Evolutionary conservation across 2,888 invertebrate species (phyloP), one percentile per base, ranked within the genome.

Genomic region (Horisme vitalbata): DNA sequence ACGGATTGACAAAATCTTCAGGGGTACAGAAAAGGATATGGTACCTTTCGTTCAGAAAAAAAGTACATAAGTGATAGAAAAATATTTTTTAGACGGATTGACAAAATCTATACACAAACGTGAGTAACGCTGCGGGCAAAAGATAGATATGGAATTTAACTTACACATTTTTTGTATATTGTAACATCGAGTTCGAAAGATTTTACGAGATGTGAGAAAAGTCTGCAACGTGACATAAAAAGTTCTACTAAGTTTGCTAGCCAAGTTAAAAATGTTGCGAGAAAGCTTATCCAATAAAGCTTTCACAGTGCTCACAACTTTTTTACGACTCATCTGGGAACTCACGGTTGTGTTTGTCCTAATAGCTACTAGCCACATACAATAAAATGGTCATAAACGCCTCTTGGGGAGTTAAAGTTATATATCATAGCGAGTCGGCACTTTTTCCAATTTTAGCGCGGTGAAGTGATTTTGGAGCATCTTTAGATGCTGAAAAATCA

Each of bases 221-320:
- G 57, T 64, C 50, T 63, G 50, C 26, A 54, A 57, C 33, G 47
- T 47, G 59, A 65, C 57, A 61, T 59, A 67, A 70, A n/a, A 78
- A 75, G 56, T 71, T 56, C 50, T 65, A 54, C 43, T 55, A 60
- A 72, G 63, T 66, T 63, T 59, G 61, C 52, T 63, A 51, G 59
- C 58, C 47, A 65, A 75, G 74, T 75, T 73, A 71, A 72, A 77
- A 78, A 67, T 71, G 68, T 61, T 78, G 71, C 73, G 68, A 72
- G 65, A 62, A 62, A 62, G 18, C 18, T 18, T 75, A 75, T 71
- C 71, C 70, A 73, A 79, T 77, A 79, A 79, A 74, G 74, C 75
- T 75, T 70, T 79, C 67, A 69, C 63, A 73, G 76, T 64, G 9
- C 27, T 24, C 31, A 18, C 21, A 41, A 34, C 21, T 43, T 81